These are phyloP conservation scores for Heloderma charlesbogerti DNA, from an alignment of 2,113 vertebrate species.

Conservation along the genomic window DNA sequence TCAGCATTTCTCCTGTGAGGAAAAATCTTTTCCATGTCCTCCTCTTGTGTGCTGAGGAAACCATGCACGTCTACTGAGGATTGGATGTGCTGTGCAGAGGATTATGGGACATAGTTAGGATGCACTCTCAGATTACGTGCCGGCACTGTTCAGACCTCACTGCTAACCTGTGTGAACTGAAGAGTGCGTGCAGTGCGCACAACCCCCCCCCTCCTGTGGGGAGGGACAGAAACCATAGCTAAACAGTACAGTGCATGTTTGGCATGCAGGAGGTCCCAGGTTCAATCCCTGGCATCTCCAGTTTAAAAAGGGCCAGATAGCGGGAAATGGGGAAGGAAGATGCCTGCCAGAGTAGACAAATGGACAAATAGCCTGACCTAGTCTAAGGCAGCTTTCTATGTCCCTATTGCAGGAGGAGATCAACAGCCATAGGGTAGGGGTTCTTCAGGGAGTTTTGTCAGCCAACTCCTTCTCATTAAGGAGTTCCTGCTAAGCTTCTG, in stretches of 20 bases:
- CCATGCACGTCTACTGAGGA: not conserved
- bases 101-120: not conserved
- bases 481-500: not conserved
- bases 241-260: no score
- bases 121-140: not conserved
- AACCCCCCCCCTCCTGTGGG: not conserved
- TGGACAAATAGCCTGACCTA: not conserved
- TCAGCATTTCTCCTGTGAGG: not conserved
- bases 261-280: no score
- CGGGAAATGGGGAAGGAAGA: not conserved
- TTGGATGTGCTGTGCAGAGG: slow-evolving; percentile 4
- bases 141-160: not conserved
- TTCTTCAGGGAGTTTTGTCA: no score
- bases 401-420: no score
- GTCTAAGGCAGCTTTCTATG: no score
- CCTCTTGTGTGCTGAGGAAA: not conserved
- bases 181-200: not conserved
- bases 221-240: no score
- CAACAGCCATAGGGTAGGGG: no score
- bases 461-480: not conserved
- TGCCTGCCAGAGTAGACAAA: no score
- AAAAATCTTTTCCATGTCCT: not conserved
- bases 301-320: not conserved
- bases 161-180: not conserved
- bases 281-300: not conserved